Evolutionary conservation across 2,888 invertebrate genomes (phyloP).

Genomic region (Drosophila picticornis): DNA sequence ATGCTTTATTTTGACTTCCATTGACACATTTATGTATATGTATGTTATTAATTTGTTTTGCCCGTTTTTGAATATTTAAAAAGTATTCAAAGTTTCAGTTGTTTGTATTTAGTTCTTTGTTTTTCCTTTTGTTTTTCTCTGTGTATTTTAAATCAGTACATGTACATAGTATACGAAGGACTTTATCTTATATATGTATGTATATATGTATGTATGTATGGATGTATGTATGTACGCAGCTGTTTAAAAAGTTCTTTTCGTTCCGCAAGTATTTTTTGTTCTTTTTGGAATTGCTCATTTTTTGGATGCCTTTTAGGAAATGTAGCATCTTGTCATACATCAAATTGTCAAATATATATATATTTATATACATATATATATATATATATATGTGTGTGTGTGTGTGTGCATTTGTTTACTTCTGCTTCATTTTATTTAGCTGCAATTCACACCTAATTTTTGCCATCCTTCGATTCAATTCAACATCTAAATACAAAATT

Average conservation of each 20-base stretch:
- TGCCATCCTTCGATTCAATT: constrained; percentile 36
- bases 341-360: not conserved
- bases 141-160: constrained; percentile 69
- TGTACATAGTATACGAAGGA: constrained; percentile 80
- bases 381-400: not conserved
- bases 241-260: constrained; percentile 56
- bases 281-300: constrained; percentile 11
- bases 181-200: constrained; percentile 71
- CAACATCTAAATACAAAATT: constrained; percentile 55
- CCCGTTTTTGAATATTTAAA: constrained; percentile 59
- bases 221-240: constrained; percentile 32
- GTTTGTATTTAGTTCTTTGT: constrained; percentile 22
- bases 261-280: constrained; percentile 16
- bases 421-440: constrained; percentile 1
- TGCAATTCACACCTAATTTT: constrained; percentile 22
- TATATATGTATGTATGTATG: constrained; percentile 5
- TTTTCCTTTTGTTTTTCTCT: constrained; percentile 32
- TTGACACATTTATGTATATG: constrained; percentile 80
- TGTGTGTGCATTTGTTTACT: constrained; percentile 20
- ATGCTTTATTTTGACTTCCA: constrained; percentile 80
- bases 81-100: constrained; percentile 73
- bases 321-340: constrained; percentile 34
- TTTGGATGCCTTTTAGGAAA: constrained; percentile 30
- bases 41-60: constrained; percentile 55
- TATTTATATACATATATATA: not conserved